Percentiles rank a stretch among this genome's conserved stretches.
phyloP scores from a whole-genome alignment of 2,888 invertebrate genomes.

The Muscina levida region DNA sequence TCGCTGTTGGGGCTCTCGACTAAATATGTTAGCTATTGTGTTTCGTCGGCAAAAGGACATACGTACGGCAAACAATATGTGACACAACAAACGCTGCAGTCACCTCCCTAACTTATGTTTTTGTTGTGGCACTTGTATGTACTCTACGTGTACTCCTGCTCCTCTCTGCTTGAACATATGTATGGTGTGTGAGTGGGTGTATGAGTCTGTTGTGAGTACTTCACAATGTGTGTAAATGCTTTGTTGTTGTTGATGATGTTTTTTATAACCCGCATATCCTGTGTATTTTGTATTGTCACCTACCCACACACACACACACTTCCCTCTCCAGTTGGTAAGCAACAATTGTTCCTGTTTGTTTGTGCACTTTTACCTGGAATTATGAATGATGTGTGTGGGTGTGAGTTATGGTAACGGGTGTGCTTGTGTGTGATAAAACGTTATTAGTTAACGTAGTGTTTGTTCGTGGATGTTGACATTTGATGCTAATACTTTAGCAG shows the following conservation, averaged over 20 bases:
- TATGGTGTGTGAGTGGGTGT: neutral
- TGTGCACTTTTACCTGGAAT: conserved; percentile 16
- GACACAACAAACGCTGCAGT: conserved; percentile 5
- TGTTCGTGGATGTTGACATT: neutral
- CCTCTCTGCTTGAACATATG: neutral
- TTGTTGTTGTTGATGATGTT: no score
- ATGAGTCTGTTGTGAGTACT: neutral
- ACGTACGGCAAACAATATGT: neutral
- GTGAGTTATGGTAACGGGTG: no score
- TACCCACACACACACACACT: neutral
- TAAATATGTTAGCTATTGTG: conserved; percentile 2
- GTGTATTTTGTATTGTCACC: conserved; percentile 9
- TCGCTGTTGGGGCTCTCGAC: neutral
- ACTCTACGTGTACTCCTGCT: neutral
- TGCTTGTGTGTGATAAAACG: neutral
- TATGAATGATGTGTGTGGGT: conserved; percentile 3
- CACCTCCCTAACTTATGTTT: neutral
- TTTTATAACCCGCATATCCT: neutral
- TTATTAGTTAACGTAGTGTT: conserved; percentile 7
- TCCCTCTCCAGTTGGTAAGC: neutral
- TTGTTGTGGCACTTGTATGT: neutral
- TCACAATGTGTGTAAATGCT: no score
- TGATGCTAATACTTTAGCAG: no score
- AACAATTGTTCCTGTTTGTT: conserved; percentile 3
- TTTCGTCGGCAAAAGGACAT: neutral